Evolutionary conservation across 1,140 invertebrate genomes (phyloP).

Genomic region (Eriocheir sinensis): DNA sequence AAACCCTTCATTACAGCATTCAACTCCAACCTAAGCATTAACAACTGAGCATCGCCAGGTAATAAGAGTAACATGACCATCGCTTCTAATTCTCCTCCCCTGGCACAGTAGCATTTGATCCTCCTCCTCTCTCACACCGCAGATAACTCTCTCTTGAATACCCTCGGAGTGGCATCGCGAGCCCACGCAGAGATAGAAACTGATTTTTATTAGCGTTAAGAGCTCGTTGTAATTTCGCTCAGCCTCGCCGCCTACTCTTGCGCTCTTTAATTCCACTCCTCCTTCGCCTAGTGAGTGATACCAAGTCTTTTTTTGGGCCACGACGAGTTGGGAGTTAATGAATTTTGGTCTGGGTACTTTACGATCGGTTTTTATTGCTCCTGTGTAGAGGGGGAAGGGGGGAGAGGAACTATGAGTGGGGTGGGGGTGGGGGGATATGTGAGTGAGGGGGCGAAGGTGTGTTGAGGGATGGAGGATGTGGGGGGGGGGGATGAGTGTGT

Average conservation of each 20-base stretch:
- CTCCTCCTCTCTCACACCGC: background rate
- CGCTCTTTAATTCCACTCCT: background rate
- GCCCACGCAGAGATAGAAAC: background rate
- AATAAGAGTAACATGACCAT: no score
- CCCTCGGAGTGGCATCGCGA: background rate
- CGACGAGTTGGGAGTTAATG: background rate
- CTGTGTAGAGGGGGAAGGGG: background rate
- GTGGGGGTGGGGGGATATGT: no score
- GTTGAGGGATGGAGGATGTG: no score
- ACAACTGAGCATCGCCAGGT: no score
- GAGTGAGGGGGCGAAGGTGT: no score
- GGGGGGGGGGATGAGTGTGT: no score
- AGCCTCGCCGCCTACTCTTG: background rate
- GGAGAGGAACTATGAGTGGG: no score
- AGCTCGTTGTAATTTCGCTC: slow-evolving; percentile 5
- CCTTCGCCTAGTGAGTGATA: background rate
- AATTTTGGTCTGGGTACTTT: background rate
- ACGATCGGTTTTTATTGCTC: background rate
- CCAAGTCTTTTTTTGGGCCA: background rate
- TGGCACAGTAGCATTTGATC: background rate
- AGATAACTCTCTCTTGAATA: background rate
- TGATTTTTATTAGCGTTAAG: background rate
- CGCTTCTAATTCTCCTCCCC: no score
- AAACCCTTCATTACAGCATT: no score
- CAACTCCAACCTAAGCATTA: no score